Evolutionary conservation across 2,797 vertebrate species (phyloP).

Genomic region (Enteromius radiatus): DNA sequence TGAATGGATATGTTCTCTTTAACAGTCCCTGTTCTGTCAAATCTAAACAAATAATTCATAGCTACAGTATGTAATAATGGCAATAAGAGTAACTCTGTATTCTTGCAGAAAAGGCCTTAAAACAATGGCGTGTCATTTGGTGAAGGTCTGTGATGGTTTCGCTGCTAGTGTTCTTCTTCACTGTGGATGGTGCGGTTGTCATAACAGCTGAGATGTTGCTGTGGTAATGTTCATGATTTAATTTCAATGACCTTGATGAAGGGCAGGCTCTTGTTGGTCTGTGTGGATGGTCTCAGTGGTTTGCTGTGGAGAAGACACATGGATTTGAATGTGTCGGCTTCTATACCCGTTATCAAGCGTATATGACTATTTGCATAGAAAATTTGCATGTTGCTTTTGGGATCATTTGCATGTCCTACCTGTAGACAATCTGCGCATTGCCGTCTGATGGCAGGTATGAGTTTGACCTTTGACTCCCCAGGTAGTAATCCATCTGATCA

Average conservation of each 20-base stretch:
- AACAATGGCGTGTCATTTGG: background rate
- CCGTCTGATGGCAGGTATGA: conserved; percentile 57
- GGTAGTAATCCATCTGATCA: conserved; percentile 90
- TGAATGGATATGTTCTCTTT: background rate
- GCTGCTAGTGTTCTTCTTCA: background rate
- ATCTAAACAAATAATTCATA: conserved; percentile 20
- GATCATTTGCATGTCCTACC: conserved; percentile 63
- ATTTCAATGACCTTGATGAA: conserved; percentile 95
- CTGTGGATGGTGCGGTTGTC: background rate
- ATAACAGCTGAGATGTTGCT: background rate
- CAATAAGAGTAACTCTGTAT: background rate
- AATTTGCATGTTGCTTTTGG: background rate
- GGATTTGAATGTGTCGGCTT: background rate
- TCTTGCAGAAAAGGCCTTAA: conserved; percentile 8
- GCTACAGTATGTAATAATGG: background rate
- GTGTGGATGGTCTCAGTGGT: conserved; percentile 76
- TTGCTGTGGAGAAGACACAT: conserved; percentile 73
- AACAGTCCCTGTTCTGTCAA: conserved; percentile 10
- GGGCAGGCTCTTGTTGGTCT: conserved; percentile 84
- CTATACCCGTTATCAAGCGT: conserved; percentile 10
- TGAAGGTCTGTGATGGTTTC: conserved; percentile 6
- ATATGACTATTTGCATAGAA: conserved; percentile 7
- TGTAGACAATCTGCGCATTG: conserved; percentile 74
- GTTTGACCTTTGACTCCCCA: conserved; percentile 74
- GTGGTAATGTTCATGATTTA: conserved; percentile 72